Evolutionary conservation across 2,888 invertebrate species (phyloP).

Genomic region (Trachelus iudaicus): DNA sequence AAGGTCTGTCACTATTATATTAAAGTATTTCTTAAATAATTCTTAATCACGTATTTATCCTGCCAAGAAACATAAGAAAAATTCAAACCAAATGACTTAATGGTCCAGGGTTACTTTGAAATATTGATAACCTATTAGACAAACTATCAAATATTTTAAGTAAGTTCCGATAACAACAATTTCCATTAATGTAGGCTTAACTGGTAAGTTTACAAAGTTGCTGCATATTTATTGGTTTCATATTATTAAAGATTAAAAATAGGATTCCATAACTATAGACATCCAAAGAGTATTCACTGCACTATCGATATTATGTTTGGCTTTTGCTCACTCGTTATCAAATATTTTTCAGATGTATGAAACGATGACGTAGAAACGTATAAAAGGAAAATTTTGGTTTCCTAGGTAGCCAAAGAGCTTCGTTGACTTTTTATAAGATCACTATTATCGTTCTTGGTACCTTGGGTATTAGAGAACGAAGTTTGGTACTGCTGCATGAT

Average conservation of each 20-base stretch:
- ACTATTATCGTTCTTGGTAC: not conserved
- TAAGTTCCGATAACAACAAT: not conserved
- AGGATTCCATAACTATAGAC: not conserved
- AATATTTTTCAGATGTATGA: not conserved
- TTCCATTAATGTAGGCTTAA: not conserved
- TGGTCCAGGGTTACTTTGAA: not conserved
- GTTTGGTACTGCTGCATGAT: conserved; percentile 31
- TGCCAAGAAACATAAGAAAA: not conserved
- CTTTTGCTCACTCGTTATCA: not conserved
- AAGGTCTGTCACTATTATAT: not conserved
- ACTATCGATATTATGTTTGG: not conserved
- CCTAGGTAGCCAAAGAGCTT: not conserved
- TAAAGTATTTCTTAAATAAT: not conserved
- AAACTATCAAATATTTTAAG: not conserved
- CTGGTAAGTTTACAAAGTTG: too few relatives aligned
- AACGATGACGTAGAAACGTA: not conserved
- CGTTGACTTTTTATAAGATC: not conserved
- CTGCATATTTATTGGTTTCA: too few relatives aligned
- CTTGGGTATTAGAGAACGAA: not conserved
- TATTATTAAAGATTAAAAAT: not conserved
- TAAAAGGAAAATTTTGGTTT: not conserved
- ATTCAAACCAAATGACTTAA: not conserved
- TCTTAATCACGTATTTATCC: not conserved
- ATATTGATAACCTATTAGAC: not conserved
- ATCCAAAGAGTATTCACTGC: not conserved